Evolutionary conservation across 2,797 vertebrate species (phyloP).

Genomic region (Euthynnus affinis): DNA sequence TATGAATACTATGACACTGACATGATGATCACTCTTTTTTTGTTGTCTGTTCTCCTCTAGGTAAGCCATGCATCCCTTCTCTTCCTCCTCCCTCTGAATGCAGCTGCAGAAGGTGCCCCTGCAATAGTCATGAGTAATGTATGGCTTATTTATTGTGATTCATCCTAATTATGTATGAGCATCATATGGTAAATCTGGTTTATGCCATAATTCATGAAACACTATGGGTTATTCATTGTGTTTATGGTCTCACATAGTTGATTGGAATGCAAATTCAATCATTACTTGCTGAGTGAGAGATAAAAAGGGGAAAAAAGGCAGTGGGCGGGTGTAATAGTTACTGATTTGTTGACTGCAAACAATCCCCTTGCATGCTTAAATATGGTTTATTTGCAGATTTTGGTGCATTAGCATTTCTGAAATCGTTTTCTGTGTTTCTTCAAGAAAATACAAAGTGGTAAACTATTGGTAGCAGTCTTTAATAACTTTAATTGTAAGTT

Average conservation of each 20-base stretch:
- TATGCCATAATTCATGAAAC: constrained; percentile 55
- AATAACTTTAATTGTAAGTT: not conserved
- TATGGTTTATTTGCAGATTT: constrained; percentile 10
- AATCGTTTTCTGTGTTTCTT: not conserved
- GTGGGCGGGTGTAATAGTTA: not conserved
- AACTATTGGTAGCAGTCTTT: not conserved
- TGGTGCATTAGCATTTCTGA: constrained; percentile 8
- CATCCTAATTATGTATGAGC: constrained; percentile 59
- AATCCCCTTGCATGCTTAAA: constrained; percentile 13
- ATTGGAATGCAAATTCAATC: constrained; percentile 57
- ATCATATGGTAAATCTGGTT: constrained; percentile 55
- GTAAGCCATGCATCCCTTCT: constrained; percentile 68
- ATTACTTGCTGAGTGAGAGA: constrained; percentile 42
- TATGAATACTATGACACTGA: constrained; percentile 60
- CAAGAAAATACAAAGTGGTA: not conserved
- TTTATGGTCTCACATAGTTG: constrained; percentile 31
- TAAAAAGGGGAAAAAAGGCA: not conserved
- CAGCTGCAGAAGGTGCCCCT: constrained; percentile 44
- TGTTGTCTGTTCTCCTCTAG: constrained; percentile 68
- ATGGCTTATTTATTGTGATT: constrained; percentile 72
- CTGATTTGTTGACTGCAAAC: constrained; percentile 35
- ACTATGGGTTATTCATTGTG: constrained; percentile 59
- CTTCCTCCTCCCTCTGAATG: constrained; percentile 12
- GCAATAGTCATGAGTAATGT: constrained; percentile 76
- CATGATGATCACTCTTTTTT: constrained; percentile 46